Evolutionary conservation across 2,888 invertebrate species (phyloP).

Genomic region (Drosophila meridiana): DNA sequence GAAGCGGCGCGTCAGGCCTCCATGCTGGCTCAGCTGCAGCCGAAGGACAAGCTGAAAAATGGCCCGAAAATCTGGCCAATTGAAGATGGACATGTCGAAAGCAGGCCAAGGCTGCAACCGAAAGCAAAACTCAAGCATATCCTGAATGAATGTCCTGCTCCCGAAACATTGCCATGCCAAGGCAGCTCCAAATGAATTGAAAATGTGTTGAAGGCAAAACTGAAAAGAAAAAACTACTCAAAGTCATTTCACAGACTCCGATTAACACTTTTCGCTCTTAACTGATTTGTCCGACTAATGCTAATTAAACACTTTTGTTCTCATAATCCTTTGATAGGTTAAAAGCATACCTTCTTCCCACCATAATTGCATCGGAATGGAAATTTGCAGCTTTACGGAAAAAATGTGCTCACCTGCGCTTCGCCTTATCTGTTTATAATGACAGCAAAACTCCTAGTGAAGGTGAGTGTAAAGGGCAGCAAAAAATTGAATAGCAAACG

Average conservation of each 20-base stretch:
- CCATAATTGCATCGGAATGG: conserved; percentile 1
- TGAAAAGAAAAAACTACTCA: no score
- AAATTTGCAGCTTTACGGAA: background rate
- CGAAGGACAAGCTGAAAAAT: conserved; percentile 33
- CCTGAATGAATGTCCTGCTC: conserved; percentile 23
- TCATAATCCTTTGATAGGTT: background rate
- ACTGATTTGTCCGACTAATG: background rate
- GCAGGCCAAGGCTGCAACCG: conserved; percentile 49
- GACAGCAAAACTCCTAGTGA: background rate
- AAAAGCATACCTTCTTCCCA: background rate
- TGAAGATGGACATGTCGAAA: conserved; percentile 52
- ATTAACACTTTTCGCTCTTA: conserved; percentile 5
- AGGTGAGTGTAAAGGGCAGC: background rate
- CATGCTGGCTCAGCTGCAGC: conserved; percentile 8
- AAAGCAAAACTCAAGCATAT: conserved; percentile 17
- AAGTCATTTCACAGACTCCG: background rate
- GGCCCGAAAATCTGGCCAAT: conserved; percentile 39
- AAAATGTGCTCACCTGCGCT: background rate
- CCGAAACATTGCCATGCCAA: conserved; percentile 19
- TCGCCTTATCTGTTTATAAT: background rate
- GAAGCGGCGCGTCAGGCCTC: conserved; percentile 36
- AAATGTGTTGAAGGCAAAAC: background rate
- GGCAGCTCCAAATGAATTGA: background rate
- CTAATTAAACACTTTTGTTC: conserved; percentile 4
- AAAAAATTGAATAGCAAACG: background rate